Evolutionary conservation across 2,113 vertebrate genomes (phyloP).

Genomic region (Leptobrachium leishanense): DNA sequence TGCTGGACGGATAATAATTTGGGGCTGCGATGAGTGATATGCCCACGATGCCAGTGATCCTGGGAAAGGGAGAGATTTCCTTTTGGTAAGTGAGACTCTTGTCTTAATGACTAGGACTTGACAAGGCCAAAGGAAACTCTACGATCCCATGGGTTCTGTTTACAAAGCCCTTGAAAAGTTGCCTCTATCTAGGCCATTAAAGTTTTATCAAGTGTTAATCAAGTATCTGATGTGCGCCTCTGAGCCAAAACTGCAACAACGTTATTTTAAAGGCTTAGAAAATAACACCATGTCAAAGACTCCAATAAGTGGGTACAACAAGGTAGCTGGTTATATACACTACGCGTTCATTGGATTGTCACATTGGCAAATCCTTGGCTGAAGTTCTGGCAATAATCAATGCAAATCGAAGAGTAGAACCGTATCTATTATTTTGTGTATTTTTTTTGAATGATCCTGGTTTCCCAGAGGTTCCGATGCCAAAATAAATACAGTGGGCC

Average conservation of each 20-base stretch:
- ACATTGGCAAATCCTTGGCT: not conserved
- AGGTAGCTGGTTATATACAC: not conserved
- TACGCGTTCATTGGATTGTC: not conserved
- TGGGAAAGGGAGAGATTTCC: slow-evolving; percentile 46
- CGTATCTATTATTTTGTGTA: no score
- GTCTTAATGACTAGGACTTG: slow-evolving; percentile 46
- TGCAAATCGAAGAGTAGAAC: no score
- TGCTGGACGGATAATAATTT: slow-evolving; percentile 40
- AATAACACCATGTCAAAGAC: not conserved
- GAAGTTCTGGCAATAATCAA: no score
- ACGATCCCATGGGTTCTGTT: slow-evolving; percentile 42
- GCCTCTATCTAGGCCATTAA: slow-evolving; percentile 33
- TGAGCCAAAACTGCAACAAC: slow-evolving; percentile 4
- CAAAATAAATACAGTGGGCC: no score
- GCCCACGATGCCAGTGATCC: slow-evolving; percentile 43
- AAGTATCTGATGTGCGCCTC: slow-evolving; percentile 29
- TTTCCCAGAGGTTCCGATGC: no score
- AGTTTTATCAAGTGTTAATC: slow-evolving; percentile 44
- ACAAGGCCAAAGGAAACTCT: slow-evolving; percentile 45
- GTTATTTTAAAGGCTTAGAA: slow-evolving; percentile 11
- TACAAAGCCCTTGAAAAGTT: slow-evolving; percentile 45
- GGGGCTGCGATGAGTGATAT: slow-evolving; percentile 46
- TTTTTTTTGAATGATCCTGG: no score
- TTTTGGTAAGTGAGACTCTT: slow-evolving; percentile 47
- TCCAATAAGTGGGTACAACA: not conserved